These are phyloP conservation scores for Pogonomyrmex californicus DNA, from an alignment of 1,140 invertebrate genomes.

Conservation along the genomic window DNA sequence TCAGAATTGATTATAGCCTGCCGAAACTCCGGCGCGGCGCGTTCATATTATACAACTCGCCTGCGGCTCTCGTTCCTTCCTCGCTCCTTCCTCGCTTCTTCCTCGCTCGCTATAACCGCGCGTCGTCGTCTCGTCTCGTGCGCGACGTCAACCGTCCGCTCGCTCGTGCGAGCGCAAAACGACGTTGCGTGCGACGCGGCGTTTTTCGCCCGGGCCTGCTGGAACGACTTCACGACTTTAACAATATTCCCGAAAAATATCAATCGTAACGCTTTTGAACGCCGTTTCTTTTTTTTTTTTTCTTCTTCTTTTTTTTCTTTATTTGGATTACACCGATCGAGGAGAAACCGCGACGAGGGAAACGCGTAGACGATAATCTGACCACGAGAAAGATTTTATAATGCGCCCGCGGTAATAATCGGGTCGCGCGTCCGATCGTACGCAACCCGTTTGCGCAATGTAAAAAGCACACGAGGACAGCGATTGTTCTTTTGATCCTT, in stretches of 20 bases:
- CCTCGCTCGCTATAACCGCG: constrained; percentile 62
- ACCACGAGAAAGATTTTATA: constrained; percentile 45
- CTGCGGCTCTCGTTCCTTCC: constrained; percentile 76
- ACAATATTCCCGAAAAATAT: constrained; percentile 30
- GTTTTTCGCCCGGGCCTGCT: background rate
- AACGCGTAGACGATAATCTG: constrained; percentile 39
- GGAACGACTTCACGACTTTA: background rate
- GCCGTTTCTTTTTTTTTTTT: no score
- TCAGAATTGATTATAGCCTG: constrained; percentile 88
- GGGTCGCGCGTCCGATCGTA: constrained; percentile 53
- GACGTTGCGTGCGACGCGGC: background rate
- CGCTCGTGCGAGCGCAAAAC: constrained; percentile 40
- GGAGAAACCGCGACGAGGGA: background rate
- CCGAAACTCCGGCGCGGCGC: constrained; percentile 84
- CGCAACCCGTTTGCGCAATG: constrained; percentile 47
- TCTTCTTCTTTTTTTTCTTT: no score
- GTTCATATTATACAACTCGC: constrained; percentile 85
- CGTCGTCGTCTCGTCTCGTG: constrained; percentile 69
- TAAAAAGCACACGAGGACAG: constrained; percentile 63
- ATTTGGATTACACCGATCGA: background rate
- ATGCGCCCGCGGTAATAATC: constrained; percentile 52
- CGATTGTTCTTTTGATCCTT: constrained; percentile 47
- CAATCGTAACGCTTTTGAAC: background rate
- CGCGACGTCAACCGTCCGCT: constrained; percentile 71
- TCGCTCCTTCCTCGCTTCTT: constrained; percentile 69